Base-by-base conservation (phyloP, 2,888 invertebrate genomes). In the Caenorhabditis macrosperma region DNA sequence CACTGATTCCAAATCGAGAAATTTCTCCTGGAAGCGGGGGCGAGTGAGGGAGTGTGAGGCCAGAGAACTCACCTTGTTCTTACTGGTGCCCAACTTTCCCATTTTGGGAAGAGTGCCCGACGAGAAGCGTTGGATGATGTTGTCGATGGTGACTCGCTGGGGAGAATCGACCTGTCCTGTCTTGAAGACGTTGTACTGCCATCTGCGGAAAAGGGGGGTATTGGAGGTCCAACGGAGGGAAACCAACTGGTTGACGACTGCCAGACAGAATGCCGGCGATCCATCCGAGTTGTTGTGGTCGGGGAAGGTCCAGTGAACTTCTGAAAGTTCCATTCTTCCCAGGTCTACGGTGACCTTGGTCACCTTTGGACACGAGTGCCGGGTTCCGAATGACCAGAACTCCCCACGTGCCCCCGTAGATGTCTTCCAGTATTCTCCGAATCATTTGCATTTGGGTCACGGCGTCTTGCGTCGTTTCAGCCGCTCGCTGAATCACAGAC, bases 141-240 rank as follows among this genome's bases (percentile, higher is more conserved):
- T 82, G 28, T 87, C 86, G 22, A 90, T 86, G 7, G 88, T 89
- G n/a, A 90, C 72, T 33, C 90, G 76, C 55, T 88, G 85, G n/a
- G 83, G 81, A 7, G 86, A 85, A 75, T 90, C 90, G 20, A 71
- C 67, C 48, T 83, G 79, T 6, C 90, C 90, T 12, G 89, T 89
- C 71, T 89, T 89, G 82, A 90, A 90, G 10, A 90, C 85, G 75
- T 90, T 90, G 80, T 89, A 90, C 63, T 90, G 90, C 88, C 88
- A 88, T 30, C 86, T 82, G 61, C n/a, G 77, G 33, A 48, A 24
- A 26, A 28, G 22, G 30, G 38, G 15, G 24, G 24, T 10, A 41
- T 12, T 35, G 15, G 30, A 26, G 15, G 44, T 33, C 30, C 26
- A 54, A 7, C 26, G 20, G 6, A 26, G 68, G 28, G 24, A 3